Conservation (phyloP, 2,113 vertebrate species). For the Silurus glanis region DNA sequence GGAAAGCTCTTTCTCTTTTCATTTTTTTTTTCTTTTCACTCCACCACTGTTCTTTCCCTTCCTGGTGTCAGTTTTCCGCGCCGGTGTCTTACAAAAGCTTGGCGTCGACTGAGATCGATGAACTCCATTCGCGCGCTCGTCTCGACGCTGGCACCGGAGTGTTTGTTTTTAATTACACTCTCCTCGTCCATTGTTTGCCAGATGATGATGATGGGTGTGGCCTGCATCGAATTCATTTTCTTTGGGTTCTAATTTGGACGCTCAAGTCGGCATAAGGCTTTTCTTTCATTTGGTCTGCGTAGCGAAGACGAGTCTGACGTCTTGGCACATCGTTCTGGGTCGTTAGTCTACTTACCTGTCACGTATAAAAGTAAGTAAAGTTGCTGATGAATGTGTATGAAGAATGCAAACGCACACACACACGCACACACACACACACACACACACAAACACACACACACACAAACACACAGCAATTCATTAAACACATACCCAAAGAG, state of each 20-base stretch:
- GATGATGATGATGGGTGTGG: constrained; percentile 30
- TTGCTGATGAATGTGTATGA: background rate
- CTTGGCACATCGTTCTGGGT: background rate
- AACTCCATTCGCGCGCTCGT: constrained; percentile 38
- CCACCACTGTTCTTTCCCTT: constrained; percentile 36
- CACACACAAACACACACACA: background rate
- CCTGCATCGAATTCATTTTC: constrained; percentile 29
- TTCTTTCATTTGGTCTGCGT: background rate
- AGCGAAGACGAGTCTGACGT: background rate
- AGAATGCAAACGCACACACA: background rate
- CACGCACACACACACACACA: no score
- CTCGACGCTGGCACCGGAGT: constrained; percentile 6
- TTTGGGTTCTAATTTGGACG: background rate
- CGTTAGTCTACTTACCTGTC: background rate
- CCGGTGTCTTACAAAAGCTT: constrained; percentile 41
- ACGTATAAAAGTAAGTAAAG: background rate
- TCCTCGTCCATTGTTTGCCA: constrained; percentile 28
- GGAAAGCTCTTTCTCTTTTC: constrained; percentile 35
- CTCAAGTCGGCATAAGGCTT: background rate
- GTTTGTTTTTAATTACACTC: constrained; percentile 55
- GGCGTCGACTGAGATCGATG: constrained; percentile 52
- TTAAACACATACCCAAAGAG: background rate
- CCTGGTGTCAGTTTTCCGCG: constrained; percentile 49
- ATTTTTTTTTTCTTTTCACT: constrained; percentile 28
- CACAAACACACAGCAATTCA: background rate